These are phyloP conservation scores for Tetramorium simillimum DNA, from an alignment of 1,140 invertebrate species.

Conservation along the genomic window DNA sequence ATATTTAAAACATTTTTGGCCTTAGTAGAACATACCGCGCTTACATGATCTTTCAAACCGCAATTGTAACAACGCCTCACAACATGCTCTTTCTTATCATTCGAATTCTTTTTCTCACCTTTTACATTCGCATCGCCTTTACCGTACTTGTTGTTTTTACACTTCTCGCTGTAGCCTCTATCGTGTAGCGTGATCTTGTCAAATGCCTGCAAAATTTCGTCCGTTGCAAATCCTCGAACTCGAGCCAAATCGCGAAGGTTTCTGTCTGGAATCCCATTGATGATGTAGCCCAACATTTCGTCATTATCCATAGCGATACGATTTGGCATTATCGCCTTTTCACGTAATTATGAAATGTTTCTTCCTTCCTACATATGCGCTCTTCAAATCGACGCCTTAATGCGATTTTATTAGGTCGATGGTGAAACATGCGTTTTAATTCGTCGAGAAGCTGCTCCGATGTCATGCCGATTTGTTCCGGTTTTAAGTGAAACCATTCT, in stretches of 20 bases:
- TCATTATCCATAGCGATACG: neutral
- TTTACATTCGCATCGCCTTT: no score
- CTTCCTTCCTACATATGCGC: neutral
- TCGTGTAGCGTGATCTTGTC: neutral
- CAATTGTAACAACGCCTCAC: neutral
- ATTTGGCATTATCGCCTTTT: neutral
- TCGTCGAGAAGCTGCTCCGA: no score
- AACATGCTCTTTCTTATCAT: neutral
- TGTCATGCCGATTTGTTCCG: no score
- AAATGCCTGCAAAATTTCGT: neutral
- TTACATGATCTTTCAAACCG: neutral
- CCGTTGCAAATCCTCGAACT: neutral
- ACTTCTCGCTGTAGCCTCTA: neutral
- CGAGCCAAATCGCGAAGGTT: neutral
- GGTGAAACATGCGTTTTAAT: no score
- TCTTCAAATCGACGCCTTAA: neutral
- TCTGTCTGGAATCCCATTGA: neutral
- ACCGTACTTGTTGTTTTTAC: no score
- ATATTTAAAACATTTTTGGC: neutral
- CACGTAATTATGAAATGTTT: neutral
- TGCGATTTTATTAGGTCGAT: neutral
- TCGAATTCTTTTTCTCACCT: neutral
- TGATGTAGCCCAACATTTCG: neutral
- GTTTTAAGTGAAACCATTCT: no score
- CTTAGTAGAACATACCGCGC: neutral